Conservation (phyloP, 2,113 vertebrate genomes). For the Lontra canadensis region DNA sequence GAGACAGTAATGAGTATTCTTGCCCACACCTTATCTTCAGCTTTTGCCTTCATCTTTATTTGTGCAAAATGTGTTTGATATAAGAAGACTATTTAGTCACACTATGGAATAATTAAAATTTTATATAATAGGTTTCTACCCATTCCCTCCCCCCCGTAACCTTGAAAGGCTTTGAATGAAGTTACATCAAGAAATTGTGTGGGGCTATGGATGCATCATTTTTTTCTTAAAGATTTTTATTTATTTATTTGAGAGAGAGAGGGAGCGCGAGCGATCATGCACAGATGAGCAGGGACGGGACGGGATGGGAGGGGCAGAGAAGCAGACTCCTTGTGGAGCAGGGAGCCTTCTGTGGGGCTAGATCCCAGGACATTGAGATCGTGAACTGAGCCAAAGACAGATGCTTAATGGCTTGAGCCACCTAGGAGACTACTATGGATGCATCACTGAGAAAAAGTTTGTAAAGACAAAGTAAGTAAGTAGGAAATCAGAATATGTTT, state of each 20-base stretch:
- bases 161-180: not conserved
- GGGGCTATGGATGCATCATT: not conserved
- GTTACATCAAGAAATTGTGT: not conserved
- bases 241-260: not conserved
- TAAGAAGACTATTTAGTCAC: not conserved
- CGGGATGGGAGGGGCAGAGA: not conserved
- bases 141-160: not conserved
- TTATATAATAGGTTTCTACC: not conserved
- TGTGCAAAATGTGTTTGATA: not conserved
- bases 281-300: not conserved
- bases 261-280: too few species aligned
- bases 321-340: not conserved
- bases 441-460: not conserved
- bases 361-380: not conserved
- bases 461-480: not conserved
- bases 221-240: not conserved
- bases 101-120: not conserved
- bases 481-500: not conserved
- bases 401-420: not conserved
- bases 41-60: slow-evolving; percentile 11
- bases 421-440: not conserved
- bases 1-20: not conserved
- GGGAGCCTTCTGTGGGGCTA: not conserved
- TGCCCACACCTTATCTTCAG: not conserved
- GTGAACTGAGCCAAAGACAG: not conserved